Conservation (phyloP, 1,140 invertebrate species). For the Heliconius himera region DNA sequence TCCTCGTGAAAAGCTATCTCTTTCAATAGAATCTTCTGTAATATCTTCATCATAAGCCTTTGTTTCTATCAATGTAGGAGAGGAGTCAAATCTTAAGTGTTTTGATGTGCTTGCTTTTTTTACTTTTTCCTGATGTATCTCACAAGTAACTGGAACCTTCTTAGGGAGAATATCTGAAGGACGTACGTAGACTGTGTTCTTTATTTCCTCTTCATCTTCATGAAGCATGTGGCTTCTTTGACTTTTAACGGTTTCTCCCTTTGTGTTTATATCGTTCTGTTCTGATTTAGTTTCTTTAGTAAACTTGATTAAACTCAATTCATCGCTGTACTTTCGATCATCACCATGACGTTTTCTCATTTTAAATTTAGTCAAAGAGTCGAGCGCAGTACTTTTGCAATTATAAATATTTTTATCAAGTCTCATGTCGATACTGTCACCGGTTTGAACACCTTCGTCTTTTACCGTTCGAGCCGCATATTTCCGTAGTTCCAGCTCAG, state of each 20-base stretch:
- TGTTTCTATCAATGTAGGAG: constrained; percentile 50
- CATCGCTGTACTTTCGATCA: constrained; percentile 22
- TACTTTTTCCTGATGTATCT: constrained; percentile 31
- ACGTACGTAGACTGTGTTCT: constrained; percentile 50
- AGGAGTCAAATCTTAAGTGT: constrained; percentile 61
- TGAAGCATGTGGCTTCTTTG: constrained; percentile 13
- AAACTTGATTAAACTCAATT: constrained; percentile 39
- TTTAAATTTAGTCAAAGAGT: constrained; percentile 14
- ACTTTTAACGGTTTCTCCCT: not conserved
- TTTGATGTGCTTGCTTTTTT: constrained; percentile 37
- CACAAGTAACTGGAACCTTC: constrained; percentile 14
- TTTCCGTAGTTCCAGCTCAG: constrained; percentile 56
- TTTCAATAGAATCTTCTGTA: not conserved
- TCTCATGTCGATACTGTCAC: constrained; percentile 50
- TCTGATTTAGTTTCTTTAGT: constrained; percentile 33
- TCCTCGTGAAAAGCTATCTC: not conserved
- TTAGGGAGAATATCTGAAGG: constrained; percentile 6
- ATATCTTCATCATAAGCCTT: constrained; percentile 33
- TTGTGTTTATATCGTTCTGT: constrained; percentile 5
- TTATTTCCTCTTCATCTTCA: constrained; percentile 57
- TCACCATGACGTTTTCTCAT: not conserved
- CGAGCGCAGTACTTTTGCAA: not conserved
- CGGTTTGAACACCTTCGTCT: constrained; percentile 62
- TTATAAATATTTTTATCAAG: constrained; percentile 24
- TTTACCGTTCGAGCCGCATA: constrained; percentile 31